Conservation (phyloP, 2,113 vertebrate genomes). For the Puma concolor region DNA sequence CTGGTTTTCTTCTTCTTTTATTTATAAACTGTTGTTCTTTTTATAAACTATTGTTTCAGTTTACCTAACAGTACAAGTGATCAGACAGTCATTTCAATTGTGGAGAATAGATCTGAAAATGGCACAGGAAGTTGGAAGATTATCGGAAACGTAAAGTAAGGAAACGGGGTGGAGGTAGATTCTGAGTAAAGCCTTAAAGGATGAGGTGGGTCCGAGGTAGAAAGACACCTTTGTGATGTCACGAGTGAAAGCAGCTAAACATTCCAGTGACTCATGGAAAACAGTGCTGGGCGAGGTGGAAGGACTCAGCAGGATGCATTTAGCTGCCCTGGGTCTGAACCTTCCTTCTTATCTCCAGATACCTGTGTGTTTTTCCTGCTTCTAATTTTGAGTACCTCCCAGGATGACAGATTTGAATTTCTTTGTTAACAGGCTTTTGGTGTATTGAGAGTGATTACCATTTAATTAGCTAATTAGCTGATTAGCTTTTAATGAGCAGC, state of each 20-base stretch:
- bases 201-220: neutral
- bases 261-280: neutral
- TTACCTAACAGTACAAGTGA: neutral
- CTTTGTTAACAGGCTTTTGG: neutral
- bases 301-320: neutral
- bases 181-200: neutral
- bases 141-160: neutral
- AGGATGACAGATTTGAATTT: neutral
- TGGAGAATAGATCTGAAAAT: neutral
- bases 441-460: neutral
- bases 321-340: neutral
- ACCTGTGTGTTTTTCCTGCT: conserved; percentile 28
- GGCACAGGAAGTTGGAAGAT: neutral
- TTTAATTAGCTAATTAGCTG: too few relatives aligned
- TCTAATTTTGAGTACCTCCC: conserved; percentile 16
- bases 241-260: neutral
- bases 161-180: neutral
- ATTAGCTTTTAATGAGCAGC: neutral
- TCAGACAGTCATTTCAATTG: neutral
- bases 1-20: neutral
- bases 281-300: neutral
- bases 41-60: neutral
- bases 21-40: neutral
- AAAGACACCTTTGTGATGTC: neutral
- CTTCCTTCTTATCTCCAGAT: neutral